Percentiles rank a stretch among this genome's conserved stretches.
These are phyloP conservation scores for Zygaena filipendulae DNA, from an alignment of 2,888 invertebrate genomes.

Conservation along the genomic window DNA sequence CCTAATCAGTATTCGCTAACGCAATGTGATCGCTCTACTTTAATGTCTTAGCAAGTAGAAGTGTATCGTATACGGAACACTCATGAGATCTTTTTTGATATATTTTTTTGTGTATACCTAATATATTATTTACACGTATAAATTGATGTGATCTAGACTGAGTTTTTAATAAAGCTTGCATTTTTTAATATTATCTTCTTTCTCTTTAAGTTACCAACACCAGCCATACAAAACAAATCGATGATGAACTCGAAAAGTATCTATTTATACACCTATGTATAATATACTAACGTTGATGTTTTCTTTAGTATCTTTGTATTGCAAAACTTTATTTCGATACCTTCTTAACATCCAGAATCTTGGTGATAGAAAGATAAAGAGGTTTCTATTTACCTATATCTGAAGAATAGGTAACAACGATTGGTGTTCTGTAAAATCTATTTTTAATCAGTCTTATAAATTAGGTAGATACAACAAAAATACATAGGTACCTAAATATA, in stretches of 20 bases:
- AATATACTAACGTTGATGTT: too few species aligned
- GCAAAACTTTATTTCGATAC: too few species aligned
- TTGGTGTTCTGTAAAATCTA: too few species aligned
- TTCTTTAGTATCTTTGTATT: too few species aligned
- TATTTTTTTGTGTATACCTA: conserved; percentile 34
- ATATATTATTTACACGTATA: conserved; percentile 35
- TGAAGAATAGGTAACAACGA: too few species aligned
- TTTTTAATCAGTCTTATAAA: too few species aligned
- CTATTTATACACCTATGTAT: too few species aligned
- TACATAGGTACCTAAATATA: too few species aligned
- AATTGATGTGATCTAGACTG: conserved; percentile 56
- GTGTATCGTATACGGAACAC: conserved; percentile 36
- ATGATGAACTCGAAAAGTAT: conserved; percentile 54
- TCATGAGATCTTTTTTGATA: conserved; percentile 38
- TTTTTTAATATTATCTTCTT: conserved; percentile 47
- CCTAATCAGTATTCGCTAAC: conserved; percentile 62
- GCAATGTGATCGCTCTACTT: conserved; percentile 58
- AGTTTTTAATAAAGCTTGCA: conserved; percentile 66
- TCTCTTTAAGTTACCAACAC: conserved; percentile 38
- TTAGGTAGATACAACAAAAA: too few species aligned
- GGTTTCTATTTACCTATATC: too few species aligned
- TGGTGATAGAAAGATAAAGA: too few species aligned
- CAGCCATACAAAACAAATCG: conserved; percentile 29
- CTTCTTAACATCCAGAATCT: too few species aligned
- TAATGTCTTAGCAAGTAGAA: conserved; percentile 40